A percentile compares a stretch with the other conserved stretches of the same genome.
Evolutionary conservation across 1,140 invertebrate genomes (phyloP).

Genomic region (Pemphigus obesinymphae): DNA sequence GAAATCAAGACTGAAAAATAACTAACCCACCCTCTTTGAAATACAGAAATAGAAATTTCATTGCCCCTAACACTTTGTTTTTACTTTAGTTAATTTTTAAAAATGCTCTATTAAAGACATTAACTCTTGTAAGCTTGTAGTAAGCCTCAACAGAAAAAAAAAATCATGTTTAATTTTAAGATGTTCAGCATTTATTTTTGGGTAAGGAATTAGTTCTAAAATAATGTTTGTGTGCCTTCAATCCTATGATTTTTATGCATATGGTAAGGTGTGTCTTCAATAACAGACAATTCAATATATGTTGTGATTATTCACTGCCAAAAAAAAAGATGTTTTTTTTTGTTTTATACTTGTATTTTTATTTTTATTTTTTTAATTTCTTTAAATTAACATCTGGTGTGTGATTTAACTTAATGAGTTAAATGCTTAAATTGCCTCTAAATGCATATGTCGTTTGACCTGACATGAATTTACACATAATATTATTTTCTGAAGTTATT

Average conservation of each 20-base stretch:
- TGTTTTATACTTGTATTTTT: slow-evolving; percentile 27
- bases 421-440: slow-evolving; percentile 27
- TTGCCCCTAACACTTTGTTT: slow-evolving; percentile 8
- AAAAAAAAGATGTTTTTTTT: slow-evolving; percentile 11
- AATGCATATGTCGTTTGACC: slow-evolving; percentile 14
- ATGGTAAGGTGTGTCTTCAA: slow-evolving; percentile 31
- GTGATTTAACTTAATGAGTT: slow-evolving; percentile 22
- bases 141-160: slow-evolving; percentile 12
- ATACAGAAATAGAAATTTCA: neutral
- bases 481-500: neutral
- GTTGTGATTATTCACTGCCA: slow-evolving; percentile 39
- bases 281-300: slow-evolving; percentile 15
- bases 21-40: slow-evolving; percentile 17
- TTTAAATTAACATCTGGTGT: slow-evolving; percentile 34
- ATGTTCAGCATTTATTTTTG: slow-evolving; percentile 34
- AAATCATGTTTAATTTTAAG: slow-evolving; percentile 13
- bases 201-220: slow-evolving; percentile 34
- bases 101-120: neutral
- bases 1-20: slow-evolving; percentile 38
- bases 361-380: slow-evolving; percentile 22
- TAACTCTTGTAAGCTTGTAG: slow-evolving; percentile 14
- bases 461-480: slow-evolving; percentile 4
- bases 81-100: slow-evolving; percentile 10
- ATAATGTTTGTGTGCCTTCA: slow-evolving; percentile 16
- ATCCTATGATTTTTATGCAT: slow-evolving; percentile 31